Conservation (phyloP, 2,888 invertebrate species). For the Camptogramma bilineatum region DNA sequence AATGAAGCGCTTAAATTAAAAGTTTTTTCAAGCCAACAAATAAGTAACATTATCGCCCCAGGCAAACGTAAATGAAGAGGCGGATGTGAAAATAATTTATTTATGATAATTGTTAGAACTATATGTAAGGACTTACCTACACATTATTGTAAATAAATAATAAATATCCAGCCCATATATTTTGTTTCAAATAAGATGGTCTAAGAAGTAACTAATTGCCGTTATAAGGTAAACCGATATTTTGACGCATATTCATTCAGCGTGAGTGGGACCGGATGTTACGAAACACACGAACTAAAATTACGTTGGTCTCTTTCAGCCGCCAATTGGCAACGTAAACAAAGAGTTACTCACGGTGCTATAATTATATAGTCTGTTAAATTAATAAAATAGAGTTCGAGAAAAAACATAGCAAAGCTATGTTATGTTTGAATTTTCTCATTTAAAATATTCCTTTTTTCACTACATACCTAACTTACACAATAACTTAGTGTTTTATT, state of each 20-base stretch:
- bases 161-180: background rate
- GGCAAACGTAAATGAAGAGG: background rate
- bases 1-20: background rate
- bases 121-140: too few species aligned
- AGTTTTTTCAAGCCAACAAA: background rate
- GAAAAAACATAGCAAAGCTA: conserved; percentile 14
- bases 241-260: conserved; percentile 22
- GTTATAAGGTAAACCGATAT: conserved; percentile 22
- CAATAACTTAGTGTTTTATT: conserved; percentile 4
- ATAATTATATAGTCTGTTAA: conserved; percentile 41
- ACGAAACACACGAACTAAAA: conserved; percentile 43
- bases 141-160: too few species aligned
- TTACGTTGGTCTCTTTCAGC: conserved; percentile 40
- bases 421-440: background rate
- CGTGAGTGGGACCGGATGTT: conserved; percentile 41
- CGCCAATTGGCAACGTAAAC: conserved; percentile 48
- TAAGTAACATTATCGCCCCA: background rate
- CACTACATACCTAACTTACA: background rate
- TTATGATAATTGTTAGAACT: background rate
- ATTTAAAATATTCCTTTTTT: background rate
- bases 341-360: conserved; percentile 43
- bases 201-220: conserved; percentile 19
- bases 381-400: conserved; percentile 39
- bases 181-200: conserved; percentile 14
- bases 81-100: background rate